A percentile compares a stretch with the other conserved stretches of the same genome.
phyloP scores from a whole-genome alignment of 1,140 invertebrate species.

The Oncopodura yosiiana region DNA sequence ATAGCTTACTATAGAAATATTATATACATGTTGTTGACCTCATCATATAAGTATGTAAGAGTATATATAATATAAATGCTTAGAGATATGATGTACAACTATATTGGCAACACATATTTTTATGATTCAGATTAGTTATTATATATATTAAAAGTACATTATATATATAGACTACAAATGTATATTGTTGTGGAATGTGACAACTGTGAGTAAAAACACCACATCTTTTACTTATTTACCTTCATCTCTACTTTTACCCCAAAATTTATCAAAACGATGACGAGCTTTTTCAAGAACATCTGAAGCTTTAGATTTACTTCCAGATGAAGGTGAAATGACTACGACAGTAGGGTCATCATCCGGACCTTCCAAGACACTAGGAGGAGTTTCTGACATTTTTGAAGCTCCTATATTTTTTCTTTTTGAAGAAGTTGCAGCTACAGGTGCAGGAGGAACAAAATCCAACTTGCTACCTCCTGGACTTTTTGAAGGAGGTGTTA shows the following conservation, averaged over 20 bases:
- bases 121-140: no score
- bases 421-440: conserved; percentile 27
- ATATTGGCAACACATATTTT: no score
- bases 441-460: conserved; percentile 32
- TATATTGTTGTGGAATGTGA: no score
- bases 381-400: conserved; percentile 34
- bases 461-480: conserved; percentile 22
- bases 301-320: conserved; percentile 50
- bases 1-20: no score
- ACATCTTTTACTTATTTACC: conserved; percentile 30
- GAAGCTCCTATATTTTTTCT: conserved; percentile 29
- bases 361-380: conserved; percentile 43
- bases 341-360: conserved; percentile 34
- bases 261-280: conserved; percentile 75
- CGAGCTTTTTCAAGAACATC: conserved; percentile 71
- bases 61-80: no score
- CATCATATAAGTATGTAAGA: no score
- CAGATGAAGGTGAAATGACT: conserved; percentile 37
- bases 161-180: no score
- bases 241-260: conserved; percentile 48
- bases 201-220: no score
- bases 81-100: no score
- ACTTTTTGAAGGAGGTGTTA: conserved; percentile 21
- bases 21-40: no score
- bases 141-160: no score